Evolutionary conservation across 92 coral and sea anemone species (phyloP), one percentile per base, ranked within the genome.

Genomic region (Parazoanthus swiftii): DNA sequence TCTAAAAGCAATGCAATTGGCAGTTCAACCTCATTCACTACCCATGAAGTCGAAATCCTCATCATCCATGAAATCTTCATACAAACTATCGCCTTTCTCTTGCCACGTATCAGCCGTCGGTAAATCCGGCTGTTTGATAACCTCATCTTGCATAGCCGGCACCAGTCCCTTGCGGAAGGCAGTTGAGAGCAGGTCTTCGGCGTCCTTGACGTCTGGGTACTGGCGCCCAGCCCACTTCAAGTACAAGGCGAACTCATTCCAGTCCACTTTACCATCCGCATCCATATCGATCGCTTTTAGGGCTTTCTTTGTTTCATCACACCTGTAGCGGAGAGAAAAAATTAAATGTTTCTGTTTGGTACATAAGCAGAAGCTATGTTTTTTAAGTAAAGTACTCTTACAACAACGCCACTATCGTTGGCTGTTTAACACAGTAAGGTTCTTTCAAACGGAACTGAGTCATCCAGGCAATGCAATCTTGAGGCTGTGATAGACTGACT

Each of bases 141-240:
- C 73, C 68, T 90, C 92, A 79, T 94, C 97, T 54, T 91, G 97
- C 97, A 94, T 94, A 78, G 98, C 95, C 37, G 98, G 98, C 44
- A 94, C 88, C 74, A 94, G 91, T 14, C 98, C 98, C 86, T 91
- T 91, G 37, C 94, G 94, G 88, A 88, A 88, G 9, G 89, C 91
- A 85, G 82, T 85, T 26, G 96, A 93, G 71, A 93, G 90, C 85
- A 93, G 87, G 10, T 88, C 96, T 78, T 93, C 96, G 29, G 92
- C 89, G 71, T 86, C 89, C 59, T 39, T 35, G 46, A 81, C 91
- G 79, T 91, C 74, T 14, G 96, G 96, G 72, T 94, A 94, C 81
- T 92, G 90, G 74, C 93, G 94, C n/a, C 88, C 85, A 36, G 96
- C 96, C 96, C 96, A 94, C 88, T 90, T 94, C 37, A 94, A 92